Conservation (phyloP, 2,113 vertebrate genomes). For the Trogon melanurus region DNA sequence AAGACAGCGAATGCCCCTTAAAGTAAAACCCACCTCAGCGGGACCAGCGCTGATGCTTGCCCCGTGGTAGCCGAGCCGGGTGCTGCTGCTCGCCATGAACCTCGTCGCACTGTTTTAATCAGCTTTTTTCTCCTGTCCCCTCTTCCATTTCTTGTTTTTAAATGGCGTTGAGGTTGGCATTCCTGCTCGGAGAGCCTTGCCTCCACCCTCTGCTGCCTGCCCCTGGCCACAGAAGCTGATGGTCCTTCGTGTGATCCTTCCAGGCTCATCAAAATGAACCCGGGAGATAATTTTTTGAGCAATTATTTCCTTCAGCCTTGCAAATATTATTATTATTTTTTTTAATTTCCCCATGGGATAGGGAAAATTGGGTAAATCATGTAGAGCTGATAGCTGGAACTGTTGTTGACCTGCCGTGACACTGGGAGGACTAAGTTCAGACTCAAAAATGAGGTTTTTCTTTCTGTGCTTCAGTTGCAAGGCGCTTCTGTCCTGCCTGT, state of each 20-base stretch:
- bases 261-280: not conserved
- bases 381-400: not conserved
- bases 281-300: conserved; percentile 52
- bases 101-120: not conserved
- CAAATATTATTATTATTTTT: not conserved
- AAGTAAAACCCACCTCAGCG: not conserved
- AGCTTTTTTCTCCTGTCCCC: no score
- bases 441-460: not conserved
- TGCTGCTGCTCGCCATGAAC: not conserved
- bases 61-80: fast-evolving
- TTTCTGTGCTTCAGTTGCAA: not conserved
- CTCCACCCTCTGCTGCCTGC: not conserved
- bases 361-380: not conserved
- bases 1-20: not conserved
- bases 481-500: not conserved
- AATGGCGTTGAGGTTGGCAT: not conserved
- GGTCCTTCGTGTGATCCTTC: not conserved
- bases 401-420: not conserved
- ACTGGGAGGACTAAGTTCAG: not conserved
- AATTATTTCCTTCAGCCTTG: conserved; percentile 12
- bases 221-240: no score
- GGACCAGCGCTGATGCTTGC: no score
- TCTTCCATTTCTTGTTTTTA: not conserved
- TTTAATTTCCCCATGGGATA: not conserved
- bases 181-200: not conserved